phyloP scores from a whole-genome alignment of 2,113 vertebrate genomes.

The Andinoacara biseriatus region DNA sequence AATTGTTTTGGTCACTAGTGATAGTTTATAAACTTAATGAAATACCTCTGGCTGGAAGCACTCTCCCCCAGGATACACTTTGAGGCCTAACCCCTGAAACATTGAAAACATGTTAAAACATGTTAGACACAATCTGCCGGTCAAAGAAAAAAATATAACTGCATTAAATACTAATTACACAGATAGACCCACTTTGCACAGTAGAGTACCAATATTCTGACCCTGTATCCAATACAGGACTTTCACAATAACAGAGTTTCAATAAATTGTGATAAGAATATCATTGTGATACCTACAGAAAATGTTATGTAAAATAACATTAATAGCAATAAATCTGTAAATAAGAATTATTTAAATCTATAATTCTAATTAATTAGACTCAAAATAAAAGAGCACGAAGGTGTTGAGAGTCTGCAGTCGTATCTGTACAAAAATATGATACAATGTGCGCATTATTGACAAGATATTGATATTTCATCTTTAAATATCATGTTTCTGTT shows the following conservation, averaged over 20 bases:
- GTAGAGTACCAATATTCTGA: too few relatives aligned
- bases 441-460: not conserved
- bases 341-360: not conserved
- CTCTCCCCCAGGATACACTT: conserved; percentile 62
- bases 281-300: too few relatives aligned
- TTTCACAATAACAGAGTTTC: too few relatives aligned
- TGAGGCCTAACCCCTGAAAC: conserved; percentile 74
- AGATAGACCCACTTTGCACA: too few relatives aligned
- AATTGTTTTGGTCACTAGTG: rapidly evolving
- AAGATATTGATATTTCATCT: not conserved
- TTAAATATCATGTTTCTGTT: not conserved
- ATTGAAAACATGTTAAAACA: not conserved
- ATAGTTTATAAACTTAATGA: rapidly evolving
- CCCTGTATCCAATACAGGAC: too few relatives aligned
- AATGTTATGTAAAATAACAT: too few relatives aligned
- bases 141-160: too few relatives aligned
- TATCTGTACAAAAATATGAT: not conserved
- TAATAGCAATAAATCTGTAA: not conserved
- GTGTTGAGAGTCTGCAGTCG: not conserved
- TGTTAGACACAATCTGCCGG: too few relatives aligned
- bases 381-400: not conserved
- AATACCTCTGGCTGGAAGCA: conserved; percentile 67
- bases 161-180: too few relatives aligned
- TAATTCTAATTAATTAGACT: not conserved
- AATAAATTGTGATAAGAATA: not conserved